A percentile compares a stretch with the other conserved stretches of the same genome.
These are phyloP conservation scores for Protosalanx chinensis DNA, from an alignment of 2,797 vertebrate species.

Conservation along the genomic window DNA sequence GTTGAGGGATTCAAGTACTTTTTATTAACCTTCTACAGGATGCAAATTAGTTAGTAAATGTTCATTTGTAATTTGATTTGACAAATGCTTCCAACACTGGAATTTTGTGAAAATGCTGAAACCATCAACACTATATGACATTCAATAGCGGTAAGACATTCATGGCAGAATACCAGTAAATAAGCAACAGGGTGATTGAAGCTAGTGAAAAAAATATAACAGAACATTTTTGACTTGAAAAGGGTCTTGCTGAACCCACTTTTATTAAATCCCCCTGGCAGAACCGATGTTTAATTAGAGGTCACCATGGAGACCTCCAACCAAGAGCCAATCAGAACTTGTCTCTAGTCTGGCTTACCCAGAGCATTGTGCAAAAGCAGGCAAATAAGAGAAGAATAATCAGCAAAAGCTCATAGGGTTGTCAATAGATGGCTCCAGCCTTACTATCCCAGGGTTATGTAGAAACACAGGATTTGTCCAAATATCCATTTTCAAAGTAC, in stretches of 20 bases:
- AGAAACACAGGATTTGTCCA: background rate
- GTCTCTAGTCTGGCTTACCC: constrained; percentile 8
- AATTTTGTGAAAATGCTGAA: background rate
- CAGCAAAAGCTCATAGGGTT: background rate
- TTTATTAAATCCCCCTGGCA: constrained; percentile 20
- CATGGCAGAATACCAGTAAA: background rate
- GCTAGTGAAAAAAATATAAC: background rate
- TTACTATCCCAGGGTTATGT: background rate
- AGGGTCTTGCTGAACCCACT: background rate
- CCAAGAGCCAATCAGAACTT: constrained; percentile 21
- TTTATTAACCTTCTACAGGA: constrained; percentile 1
- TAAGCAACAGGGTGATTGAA: background rate
- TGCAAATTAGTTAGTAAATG: background rate
- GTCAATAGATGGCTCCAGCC: background rate
- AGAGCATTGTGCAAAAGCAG: constrained; percentile 14
- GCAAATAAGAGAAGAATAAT: background rate
- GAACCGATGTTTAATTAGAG: constrained; percentile 29
- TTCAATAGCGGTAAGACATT: background rate
- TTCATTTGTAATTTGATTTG: background rate
- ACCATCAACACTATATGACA: background rate
- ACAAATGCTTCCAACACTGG: background rate
- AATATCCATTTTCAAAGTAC: too few relatives aligned
- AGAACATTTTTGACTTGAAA: background rate
- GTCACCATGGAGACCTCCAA: constrained; percentile 30
- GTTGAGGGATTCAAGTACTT: background rate